Evolutionary conservation across 2,113 vertebrate genomes (phyloP), one percentile per base, ranked within the genome.

Genomic region (Albula goreensis): DNA sequence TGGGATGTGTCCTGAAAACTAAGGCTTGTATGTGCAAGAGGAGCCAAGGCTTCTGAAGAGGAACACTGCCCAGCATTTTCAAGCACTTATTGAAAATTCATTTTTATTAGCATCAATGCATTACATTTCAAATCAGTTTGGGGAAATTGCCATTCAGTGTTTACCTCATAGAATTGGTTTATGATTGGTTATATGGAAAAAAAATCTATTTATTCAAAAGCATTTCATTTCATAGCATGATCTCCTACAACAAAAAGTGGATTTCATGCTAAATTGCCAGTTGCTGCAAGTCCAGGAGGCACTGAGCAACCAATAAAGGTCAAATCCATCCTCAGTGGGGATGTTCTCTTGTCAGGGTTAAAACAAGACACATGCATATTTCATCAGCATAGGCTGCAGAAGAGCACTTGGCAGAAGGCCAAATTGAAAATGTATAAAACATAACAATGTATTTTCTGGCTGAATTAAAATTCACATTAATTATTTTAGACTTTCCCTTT

Each of bases 351-450:
- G 86, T 89, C 85, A 53, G 86, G 79, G 86, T 83, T 89, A 84
- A 90, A 90, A 92, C 85, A 87, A 87, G 86, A 51, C 80, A 31
- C 66, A 92, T 92, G 82, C 86, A 93, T 92, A 90, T 93, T 94
- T 92, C 87, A 92, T 93, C 74, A 87, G 81, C 78, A 74, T 85
- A 63, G 87, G 82, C 87, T 88, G 78, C 86, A 53, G 82, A 83
- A 88, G 87, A 91, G 89, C 88, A 89, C 88, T 89, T 90, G 86
- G 88, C 91, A 88, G 89, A 53, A 84, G 82, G 80, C 87, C 52
- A 49, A 86, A 89, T 91, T 87, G 85, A 87, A 92, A 89, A 90
- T 90, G 87, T 85, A 89, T 90, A 85, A 91, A 91, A 85, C 57
- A 86, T 85, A 77, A 78, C 74, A 85, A 90, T 84, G 86, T 85